A percentile compares a stretch with the other conserved stretches of the same genome.
Evolutionary conservation across 2,888 invertebrate genomes (phyloP).

Genomic region (Idaea dimidiata): DNA sequence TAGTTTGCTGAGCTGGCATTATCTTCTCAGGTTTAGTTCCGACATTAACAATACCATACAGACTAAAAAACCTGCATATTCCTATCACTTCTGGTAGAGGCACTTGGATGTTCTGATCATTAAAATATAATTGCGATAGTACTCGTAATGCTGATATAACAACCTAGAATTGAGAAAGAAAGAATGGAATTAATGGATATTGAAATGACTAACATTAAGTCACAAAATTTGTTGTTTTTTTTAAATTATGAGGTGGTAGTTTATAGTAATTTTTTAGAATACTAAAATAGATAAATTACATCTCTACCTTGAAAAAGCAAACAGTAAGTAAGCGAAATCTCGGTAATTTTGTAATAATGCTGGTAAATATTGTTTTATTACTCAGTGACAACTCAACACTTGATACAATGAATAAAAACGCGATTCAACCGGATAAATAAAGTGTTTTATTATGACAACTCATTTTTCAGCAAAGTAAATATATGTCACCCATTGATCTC

Average conservation of each 20-base stretch:
- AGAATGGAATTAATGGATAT: not conserved
- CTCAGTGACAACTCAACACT: no score
- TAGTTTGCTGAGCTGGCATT: slow-evolving; percentile 81
- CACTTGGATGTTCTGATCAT: slow-evolving; percentile 49
- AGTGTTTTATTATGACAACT: no score
- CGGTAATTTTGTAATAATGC: no score
- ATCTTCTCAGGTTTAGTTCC: slow-evolving; percentile 73
- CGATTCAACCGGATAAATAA: no score
- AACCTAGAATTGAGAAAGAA: slow-evolving; percentile 58
- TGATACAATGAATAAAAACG: no score
- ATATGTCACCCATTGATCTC: no score
- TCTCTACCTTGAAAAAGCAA: no score
- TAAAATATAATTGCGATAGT: slow-evolving; percentile 64
- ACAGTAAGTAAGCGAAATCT: no score
- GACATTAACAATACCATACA: slow-evolving; percentile 72
- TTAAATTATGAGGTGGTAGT: no score
- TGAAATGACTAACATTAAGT: not conserved
- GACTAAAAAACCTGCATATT: slow-evolving; percentile 77
- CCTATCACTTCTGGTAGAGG: slow-evolving; percentile 79
- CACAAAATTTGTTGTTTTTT: not conserved
- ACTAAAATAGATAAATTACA: no score
- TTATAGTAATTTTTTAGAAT: no score
- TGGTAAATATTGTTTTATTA: no score
- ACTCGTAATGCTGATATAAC: slow-evolving; percentile 70
- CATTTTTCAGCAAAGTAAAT: not conserved